phyloP scores from a whole-genome alignment of 2,113 vertebrate species.

The Columba livia region DNA sequence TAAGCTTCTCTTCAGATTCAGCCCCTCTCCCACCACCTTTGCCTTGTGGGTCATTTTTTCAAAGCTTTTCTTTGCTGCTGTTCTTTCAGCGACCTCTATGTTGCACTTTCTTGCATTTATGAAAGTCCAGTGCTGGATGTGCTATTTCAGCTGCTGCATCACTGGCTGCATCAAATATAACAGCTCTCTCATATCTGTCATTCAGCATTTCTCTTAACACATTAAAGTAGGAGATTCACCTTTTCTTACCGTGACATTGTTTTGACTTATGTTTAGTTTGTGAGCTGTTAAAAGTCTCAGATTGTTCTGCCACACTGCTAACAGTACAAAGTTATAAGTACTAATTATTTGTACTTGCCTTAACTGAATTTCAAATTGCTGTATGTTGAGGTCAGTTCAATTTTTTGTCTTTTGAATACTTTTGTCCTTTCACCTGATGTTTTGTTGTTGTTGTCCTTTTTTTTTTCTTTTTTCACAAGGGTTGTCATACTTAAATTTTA shows the following conservation, averaged over 20 bases:
- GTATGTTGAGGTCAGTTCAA: not conserved
- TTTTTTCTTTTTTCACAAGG: not conserved
- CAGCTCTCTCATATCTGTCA: not conserved
- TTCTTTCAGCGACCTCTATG: not conserved
- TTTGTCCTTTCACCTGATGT: not conserved
- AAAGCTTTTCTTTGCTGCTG: not conserved
- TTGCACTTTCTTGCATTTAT: not conserved
- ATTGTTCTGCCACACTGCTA: not conserved
- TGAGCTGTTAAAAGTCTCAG: not conserved
- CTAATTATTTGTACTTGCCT: not conserved
- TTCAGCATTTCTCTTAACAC: not conserved
- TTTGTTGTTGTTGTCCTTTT: not conserved
- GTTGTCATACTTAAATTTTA: not conserved
- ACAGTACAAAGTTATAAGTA: not conserved
- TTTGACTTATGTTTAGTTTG: not conserved
- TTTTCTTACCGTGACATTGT: not conserved
- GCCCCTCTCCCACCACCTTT: not conserved
- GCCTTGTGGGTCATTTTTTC: not conserved
- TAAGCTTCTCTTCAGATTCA: not conserved
- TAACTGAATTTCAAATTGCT: not conserved
- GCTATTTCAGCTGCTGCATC: not conserved
- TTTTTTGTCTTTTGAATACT: not conserved
- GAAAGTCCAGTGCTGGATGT: not conserved
- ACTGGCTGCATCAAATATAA: not conserved
- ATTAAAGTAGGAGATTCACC: not conserved